A percentile compares a stretch with the other conserved stretches of the same genome.
phyloP scores from a whole-genome alignment of 2,113 vertebrate genomes.

The Archocentrus centrarchus region DNA sequence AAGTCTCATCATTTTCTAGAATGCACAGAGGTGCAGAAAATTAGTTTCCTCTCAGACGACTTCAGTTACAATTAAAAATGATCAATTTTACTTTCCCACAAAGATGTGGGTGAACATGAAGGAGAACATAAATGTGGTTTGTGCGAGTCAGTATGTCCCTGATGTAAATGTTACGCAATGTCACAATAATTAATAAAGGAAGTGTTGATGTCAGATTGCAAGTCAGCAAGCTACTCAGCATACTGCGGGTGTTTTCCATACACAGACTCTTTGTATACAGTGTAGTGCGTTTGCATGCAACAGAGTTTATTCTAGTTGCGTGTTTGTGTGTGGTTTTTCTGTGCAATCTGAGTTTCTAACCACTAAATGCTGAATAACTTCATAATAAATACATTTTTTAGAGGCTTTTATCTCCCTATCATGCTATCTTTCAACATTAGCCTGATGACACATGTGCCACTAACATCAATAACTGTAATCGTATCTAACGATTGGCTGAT shows the following conservation, averaged over 20 bases:
- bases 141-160: background rate
- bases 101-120: background rate
- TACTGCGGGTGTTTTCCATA: background rate
- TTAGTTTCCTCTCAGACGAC: background rate
- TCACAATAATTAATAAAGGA: background rate
- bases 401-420: background rate
- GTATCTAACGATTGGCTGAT: background rate
- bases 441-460: background rate
- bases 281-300: background rate
- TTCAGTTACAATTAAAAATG: background rate
- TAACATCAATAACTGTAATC: background rate
- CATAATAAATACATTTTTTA: too few relatives aligned
- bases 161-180: background rate
- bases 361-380: too few relatives aligned
- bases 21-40: too few relatives aligned
- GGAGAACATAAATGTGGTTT: background rate
- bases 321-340: background rate
- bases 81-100: background rate
- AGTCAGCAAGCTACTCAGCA: background rate
- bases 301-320: too few relatives aligned
- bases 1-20: background rate
- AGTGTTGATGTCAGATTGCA: background rate
- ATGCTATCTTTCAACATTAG: background rate
- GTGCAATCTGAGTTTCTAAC: background rate
- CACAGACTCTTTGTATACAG: background rate